Base-by-base conservation (phyloP, 2,888 invertebrate genomes). In the Caenorhabditis panamensis region DNA sequence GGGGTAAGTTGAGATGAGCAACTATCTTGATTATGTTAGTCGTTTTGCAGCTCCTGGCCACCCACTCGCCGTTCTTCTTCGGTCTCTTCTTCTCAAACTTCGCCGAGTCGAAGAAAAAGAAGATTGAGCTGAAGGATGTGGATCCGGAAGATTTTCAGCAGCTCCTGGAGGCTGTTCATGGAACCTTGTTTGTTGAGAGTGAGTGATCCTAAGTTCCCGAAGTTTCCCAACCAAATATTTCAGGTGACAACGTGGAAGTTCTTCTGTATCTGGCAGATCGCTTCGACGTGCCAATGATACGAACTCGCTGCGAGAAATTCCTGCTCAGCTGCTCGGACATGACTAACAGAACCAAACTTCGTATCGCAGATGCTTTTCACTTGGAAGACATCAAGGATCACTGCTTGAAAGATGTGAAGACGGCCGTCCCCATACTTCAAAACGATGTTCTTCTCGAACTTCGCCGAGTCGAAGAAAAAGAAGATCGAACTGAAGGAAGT, bases 231-330 rank as follows among this genome's bases (percentile, higher is more conserved):
- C 9, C 9, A 4, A 31, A 4, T 6, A 31, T 31, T 31, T 31
- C 31, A 31, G 31, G 5, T 9, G 31, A 31, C 5, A 37, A 20
- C 9, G 51, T 53, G 8, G 51, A 37, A 16, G 24, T 11, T 26
- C 8, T 64, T 16, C 37, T 64, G 26, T 22, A 64, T 13, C 1
- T 64, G 8, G 64, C 64, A 3, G 53, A 64, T 9, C 51, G 8
- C 16, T 26, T 26, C 53, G 53, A 54, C 3, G n/a, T 26, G 18
- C n/a, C 36, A 24, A 18, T 24, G 18, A n/a, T 31, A 0, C 1
- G 37, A 1, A 1, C 2, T 8, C 5, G 41, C 22, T 54, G 64
- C 18, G 64, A 64, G 18, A 22, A 41, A 1, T 64, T 64, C n/a
- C 41, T 64, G 16, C 8, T 64, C 1, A 4, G 11, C 16, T 41